Percentiles rank a stretch among this genome's conserved stretches.
Conservation (phyloP, 1,140 invertebrate genomes). For the Ditylenchus dipsaci region DNA sequence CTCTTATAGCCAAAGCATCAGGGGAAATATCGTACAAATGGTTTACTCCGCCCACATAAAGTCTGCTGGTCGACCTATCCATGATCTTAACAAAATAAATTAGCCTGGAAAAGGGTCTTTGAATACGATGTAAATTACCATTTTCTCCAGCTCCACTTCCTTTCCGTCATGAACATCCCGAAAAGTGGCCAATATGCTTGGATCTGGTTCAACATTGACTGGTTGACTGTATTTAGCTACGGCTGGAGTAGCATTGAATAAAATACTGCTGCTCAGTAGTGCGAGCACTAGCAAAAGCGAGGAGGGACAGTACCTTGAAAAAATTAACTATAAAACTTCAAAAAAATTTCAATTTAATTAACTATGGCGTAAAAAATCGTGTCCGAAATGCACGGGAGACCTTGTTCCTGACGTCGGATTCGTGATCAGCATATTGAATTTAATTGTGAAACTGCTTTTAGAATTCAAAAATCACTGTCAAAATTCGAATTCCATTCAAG, state of each 20-base stretch:
- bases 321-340: no score
- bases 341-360: no score
- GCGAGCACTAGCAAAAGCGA: neutral
- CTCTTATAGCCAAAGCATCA: conserved; percentile 36
- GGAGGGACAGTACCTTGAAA: neutral
- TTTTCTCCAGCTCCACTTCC: conserved; percentile 42
- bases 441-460: no score
- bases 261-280: neutral
- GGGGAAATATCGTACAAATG: conserved; percentile 50
- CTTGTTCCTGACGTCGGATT: no score
- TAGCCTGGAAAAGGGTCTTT: neutral
- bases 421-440: no score
- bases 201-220: conserved; percentile 17
- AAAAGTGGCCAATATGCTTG: conserved; percentile 37
- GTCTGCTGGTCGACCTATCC: conserved; percentile 48
- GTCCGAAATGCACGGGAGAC: no score
- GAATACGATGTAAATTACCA: no score
- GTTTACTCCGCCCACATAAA: conserved; percentile 54
- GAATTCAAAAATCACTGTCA: no score
- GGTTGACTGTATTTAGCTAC: no score
- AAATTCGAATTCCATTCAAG: no score
- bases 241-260: no score
- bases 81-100: conserved; percentile 42
- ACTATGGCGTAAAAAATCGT: no score
- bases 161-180: conserved; percentile 31